Percentiles rank a stretch among this genome's conserved stretches.
Evolutionary conservation across 37 sponge, comb jelly and placozoan genomes (phyloP).

Genomic region (Dysidea cf. avara): DNA sequence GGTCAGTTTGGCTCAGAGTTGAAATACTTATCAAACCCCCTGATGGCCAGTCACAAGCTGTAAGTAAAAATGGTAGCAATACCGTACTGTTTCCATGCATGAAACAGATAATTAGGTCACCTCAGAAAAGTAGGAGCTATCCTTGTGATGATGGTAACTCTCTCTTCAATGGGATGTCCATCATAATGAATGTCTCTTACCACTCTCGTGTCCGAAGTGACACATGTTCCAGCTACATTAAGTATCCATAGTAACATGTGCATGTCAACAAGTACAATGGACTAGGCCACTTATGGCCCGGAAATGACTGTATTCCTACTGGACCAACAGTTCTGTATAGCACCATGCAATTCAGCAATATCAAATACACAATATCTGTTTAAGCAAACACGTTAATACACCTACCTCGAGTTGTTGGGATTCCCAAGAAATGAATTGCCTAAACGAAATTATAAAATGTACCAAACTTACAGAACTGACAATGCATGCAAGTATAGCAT

Average conservation of each 20-base stretch:
- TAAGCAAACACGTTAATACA: too few species aligned
- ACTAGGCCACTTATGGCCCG: too few species aligned
- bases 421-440: constrained; percentile 93
- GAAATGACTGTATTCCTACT: too few species aligned
- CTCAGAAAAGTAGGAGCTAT: constrained; percentile 92
- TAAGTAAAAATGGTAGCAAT: neutral
- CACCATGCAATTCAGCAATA: too few species aligned
- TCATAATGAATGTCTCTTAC: constrained; percentile 80
- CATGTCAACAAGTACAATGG: neutral
- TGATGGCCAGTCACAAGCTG: neutral
- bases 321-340: too few species aligned
- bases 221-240: constrained; percentile 77
- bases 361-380: too few species aligned
- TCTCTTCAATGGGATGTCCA: constrained; percentile 83
- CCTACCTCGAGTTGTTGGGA: constrained; percentile 91
- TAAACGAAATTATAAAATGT: too few species aligned
- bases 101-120: too few species aligned
- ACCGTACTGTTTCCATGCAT: neutral
- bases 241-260: neutral
- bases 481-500: too few species aligned
- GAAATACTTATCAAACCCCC: too few species aligned
- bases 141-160: constrained; percentile 75
- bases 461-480: too few species aligned
- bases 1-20: neutral
- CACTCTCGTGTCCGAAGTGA: constrained; percentile 83